A percentile compares a stretch with the other conserved stretches of the same genome.
phyloP scores from a whole-genome alignment of 2,113 vertebrate species.

The Brachyistius frenatus region DNA sequence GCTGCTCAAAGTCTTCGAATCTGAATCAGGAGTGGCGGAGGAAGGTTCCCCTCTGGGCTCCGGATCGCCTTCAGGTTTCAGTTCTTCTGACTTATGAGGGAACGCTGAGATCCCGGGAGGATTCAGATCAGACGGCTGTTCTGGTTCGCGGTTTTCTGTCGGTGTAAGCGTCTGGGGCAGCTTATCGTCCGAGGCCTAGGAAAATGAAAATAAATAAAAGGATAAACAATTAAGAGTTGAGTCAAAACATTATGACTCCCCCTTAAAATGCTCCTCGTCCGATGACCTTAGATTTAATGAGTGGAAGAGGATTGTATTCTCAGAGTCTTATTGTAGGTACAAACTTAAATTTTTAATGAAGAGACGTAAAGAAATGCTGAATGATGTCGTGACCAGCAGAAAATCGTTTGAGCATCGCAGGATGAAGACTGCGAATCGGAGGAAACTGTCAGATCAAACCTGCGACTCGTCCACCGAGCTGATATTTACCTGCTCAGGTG shows the following conservation, averaged over 20 bases:
- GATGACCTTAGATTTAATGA: no score
- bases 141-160: slow-evolving; percentile 16
- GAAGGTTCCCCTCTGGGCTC: slow-evolving; percentile 7
- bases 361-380: no score
- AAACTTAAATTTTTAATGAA: no score
- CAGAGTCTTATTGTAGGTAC: no score
- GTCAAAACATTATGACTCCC: neutral
- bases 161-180: slow-evolving; percentile 30
- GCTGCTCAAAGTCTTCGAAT: slow-evolving; percentile 86
- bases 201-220: neutral
- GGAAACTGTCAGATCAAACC: neutral
- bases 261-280: no score
- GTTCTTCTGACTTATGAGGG: slow-evolving; percentile 5
- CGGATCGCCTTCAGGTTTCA: slow-evolving; percentile 6
- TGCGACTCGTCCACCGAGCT: neutral
- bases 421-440: no score
- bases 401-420: no score
- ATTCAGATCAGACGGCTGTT: neutral
- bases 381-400: no score
- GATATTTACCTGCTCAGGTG: slow-evolving; percentile 40
- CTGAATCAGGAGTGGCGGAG: slow-evolving; percentile 57
- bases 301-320: no score
- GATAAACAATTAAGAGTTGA: neutral
- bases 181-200: slow-evolving; percentile 3
- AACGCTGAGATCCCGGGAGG: slow-evolving; percentile 39